A percentile compares a stretch with the other conserved stretches of the same genome.
Evolutionary conservation across 2,888 invertebrate genomes (phyloP).

Genomic region (Watsonalla binaria): DNA sequence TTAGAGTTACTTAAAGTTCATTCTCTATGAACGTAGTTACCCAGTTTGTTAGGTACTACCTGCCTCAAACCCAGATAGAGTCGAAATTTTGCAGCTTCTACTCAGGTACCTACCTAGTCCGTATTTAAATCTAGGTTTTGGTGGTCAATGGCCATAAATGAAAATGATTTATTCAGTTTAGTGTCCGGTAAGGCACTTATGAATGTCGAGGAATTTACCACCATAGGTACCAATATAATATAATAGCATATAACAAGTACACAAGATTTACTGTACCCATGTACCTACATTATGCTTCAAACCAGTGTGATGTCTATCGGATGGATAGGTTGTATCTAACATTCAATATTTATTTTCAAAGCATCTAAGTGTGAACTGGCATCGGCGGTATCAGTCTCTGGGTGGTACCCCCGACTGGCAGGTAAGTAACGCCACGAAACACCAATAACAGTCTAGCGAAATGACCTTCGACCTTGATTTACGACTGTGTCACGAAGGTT

Average conservation of each 20-base stretch:
- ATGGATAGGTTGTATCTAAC: too few species aligned
- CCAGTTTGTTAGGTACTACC: too few species aligned
- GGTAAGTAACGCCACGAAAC: slow-evolving; percentile 1
- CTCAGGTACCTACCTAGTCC: background rate
- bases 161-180: too few species aligned
- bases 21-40: too few species aligned
- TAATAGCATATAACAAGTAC: background rate
- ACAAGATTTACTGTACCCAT: too few species aligned
- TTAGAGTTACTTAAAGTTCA: too few species aligned
- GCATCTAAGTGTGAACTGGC: background rate
- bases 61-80: too few species aligned
- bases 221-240: background rate
- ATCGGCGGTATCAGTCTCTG: slow-evolving; percentile 12
- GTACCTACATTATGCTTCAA: too few species aligned
- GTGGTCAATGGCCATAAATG: background rate
- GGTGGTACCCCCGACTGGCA: slow-evolving; percentile 11
- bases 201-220: too few species aligned
- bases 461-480: slow-evolving; percentile 55
- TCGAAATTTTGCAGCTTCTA: too few species aligned
- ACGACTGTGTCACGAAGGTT: slow-evolving; percentile 19
- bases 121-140: background rate
- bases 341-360: background rate
- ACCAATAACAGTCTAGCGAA: slow-evolving; percentile 7
- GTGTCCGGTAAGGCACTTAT: too few species aligned
- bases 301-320: too few species aligned